Conservation (phyloP, 2,888 invertebrate species). For the Deroplatys truncata region DNA sequence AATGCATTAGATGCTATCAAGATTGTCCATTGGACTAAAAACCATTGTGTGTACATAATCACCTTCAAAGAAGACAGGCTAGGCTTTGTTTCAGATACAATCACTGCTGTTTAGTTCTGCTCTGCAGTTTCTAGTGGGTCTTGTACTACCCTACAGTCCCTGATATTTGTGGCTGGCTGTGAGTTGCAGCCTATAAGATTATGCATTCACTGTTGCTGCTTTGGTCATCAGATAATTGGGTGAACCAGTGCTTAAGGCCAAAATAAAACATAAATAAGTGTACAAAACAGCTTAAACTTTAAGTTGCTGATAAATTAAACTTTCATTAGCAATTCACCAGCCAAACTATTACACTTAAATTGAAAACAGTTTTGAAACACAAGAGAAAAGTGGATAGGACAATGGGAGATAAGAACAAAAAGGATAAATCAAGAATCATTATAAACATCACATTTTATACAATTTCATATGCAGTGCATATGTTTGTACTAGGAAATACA, state of each 20-base stretch:
- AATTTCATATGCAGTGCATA: not conserved
- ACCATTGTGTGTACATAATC: too few species aligned
- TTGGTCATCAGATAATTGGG: too few species aligned
- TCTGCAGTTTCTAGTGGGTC: too few species aligned
- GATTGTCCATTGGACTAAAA: too few species aligned
- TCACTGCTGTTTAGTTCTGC: too few species aligned
- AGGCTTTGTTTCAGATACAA: too few species aligned
- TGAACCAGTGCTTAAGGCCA: not conserved
- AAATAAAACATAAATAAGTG: not conserved
- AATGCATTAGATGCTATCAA: too few species aligned
- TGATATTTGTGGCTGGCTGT: too few species aligned
- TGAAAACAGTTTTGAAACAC: not conserved
- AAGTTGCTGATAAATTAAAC: not conserved
- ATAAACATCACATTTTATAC: not conserved
- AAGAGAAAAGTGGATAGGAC: not conserved
- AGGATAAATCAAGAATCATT: not conserved
- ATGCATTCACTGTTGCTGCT: too few species aligned
- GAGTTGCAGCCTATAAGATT: too few species aligned
- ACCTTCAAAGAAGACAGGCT: too few species aligned
- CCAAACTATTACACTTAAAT: not conserved
- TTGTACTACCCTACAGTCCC: too few species aligned
- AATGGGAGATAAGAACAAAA: not conserved
- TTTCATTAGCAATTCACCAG: not conserved
- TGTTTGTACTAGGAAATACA: not conserved
- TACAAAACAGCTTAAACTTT: not conserved